These are phyloP conservation scores for Ageneiosus marmoratus DNA, from an alignment of 2,113 vertebrate genomes.

Conservation along the genomic window DNA sequence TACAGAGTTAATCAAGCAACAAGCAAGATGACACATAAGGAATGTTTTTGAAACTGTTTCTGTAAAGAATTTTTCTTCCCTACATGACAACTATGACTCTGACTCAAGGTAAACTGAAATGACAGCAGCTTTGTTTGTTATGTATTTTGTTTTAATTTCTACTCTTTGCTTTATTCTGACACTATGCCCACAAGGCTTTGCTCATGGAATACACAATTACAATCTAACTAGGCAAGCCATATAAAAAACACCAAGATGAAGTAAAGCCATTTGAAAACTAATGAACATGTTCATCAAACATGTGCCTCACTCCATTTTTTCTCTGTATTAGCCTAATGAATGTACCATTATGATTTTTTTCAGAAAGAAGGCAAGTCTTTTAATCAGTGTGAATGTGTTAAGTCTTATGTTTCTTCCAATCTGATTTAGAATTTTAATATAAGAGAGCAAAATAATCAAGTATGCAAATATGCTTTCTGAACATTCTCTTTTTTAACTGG, in stretches of 20 bases:
- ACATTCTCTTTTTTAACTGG: neutral
- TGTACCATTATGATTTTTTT: neutral
- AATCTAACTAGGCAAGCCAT: constrained; percentile 27
- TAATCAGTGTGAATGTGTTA: neutral
- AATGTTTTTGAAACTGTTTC: constrained; percentile 8
- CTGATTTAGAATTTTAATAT: neutral
- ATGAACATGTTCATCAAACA: constrained; percentile 26
- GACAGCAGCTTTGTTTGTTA: constrained; percentile 35
- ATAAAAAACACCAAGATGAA: constrained; percentile 1
- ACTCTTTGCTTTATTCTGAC: constrained; percentile 39
- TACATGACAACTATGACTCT: neutral
- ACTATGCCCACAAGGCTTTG: constrained; percentile 34
- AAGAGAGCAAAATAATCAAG: neutral
- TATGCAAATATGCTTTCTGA: neutral
- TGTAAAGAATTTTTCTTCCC: neutral
- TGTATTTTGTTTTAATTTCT: constrained; percentile 37
- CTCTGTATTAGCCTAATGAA: neutral
- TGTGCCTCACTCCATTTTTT: neutral
- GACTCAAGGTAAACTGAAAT: constrained; percentile 22
- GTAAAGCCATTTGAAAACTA: constrained; percentile 16
- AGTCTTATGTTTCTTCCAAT: neutral
- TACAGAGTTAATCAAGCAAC: neutral
- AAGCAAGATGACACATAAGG: neutral
- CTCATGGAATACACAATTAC: constrained; percentile 34
- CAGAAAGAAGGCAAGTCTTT: neutral